phyloP scores from a whole-genome alignment of 2,113 vertebrate genomes.

The Epinephelus moara region DNA sequence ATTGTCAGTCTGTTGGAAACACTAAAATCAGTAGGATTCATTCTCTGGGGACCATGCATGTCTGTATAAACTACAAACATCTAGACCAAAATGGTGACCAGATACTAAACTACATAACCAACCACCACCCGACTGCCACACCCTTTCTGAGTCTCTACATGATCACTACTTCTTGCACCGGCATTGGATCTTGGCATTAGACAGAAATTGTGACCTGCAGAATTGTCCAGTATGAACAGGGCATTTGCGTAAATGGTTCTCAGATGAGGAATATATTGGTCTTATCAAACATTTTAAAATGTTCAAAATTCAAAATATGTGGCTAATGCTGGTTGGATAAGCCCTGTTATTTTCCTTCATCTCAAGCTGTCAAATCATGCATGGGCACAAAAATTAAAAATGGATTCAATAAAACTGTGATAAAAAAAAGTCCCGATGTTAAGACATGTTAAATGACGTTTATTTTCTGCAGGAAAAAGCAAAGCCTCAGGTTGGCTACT shows the following conservation, averaged over 20 bases:
- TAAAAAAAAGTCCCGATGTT: background rate
- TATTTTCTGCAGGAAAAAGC: constrained; percentile 10
- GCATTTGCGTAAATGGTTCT: background rate
- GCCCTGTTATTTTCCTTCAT: background rate
- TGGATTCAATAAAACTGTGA: constrained; percentile 13
- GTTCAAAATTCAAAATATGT: background rate
- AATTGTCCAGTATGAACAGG: background rate
- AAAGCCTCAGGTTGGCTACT: constrained; percentile 11
- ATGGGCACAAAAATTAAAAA: constrained; percentile 1
- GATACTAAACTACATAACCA: background rate
- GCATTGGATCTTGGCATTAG: too few species aligned
- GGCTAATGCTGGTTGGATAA: background rate
- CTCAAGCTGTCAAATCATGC: constrained; percentile 11
- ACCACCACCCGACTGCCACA: background rate
- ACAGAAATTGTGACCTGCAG: background rate
- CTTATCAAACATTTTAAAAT: background rate
- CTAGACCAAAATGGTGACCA: too few species aligned
- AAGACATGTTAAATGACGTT: constrained; percentile 3
- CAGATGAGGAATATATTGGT: background rate
- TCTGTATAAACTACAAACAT: too few species aligned
- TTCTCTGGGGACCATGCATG: background rate
- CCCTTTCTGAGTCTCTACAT: too few species aligned
- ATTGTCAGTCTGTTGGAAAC: too few species aligned
- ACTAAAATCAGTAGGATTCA: background rate
- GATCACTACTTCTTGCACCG: too few species aligned